Evolutionary conservation across 2,888 invertebrate genomes (phyloP), one percentile per base, ranked within the genome.

Genomic region (Lottia gigantea): DNA sequence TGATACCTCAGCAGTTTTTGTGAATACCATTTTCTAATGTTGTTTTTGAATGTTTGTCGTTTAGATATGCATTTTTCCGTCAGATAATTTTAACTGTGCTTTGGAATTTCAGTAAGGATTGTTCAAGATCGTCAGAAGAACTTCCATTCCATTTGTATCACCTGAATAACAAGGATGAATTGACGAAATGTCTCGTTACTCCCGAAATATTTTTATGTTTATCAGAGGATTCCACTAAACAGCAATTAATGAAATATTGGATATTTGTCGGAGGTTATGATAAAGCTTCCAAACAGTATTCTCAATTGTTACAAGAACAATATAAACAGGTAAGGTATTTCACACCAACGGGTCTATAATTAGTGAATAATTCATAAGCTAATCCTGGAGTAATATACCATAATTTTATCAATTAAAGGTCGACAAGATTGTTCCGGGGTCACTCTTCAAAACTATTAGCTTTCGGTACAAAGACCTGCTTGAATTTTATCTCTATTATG

Each of bases 161-260:
- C 26, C 45, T 73, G 0, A 71, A 64, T 11, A 74, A 81, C 68
- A 70, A 68, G 46, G 73, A 74, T 4, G 72, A 75, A 15, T 72
- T 81, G 66, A 74, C 75, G 64, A 46, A 46, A 40, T 70, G 69
- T 19, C 73, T 81, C 26, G 46, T 76, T 31, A 69, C 72, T 23
- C 70, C 73, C 14, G 73, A 74, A 11, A 74, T 78, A 71, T 80
- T 81, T 66, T 72, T 73, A 31, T 66, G 74, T 46, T 64, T 81
- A 67, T 80, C 76, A 71, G 67, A 69, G 12, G 77, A 78, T 49
- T 71, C 67, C 1, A 71, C 67, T 65, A 78, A 78, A 67, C 78
- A 77, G 71, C 69, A 71, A 73, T 62, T 81, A 47, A 78, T 81
- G 78, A 74, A 70, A 67, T 79, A 78, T 70, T 81, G 81, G 81